Evolutionary conservation across 1,140 invertebrate genomes (phyloP), one percentile per base, ranked within the genome.

Genomic region (Neodiprion pinetum): DNA sequence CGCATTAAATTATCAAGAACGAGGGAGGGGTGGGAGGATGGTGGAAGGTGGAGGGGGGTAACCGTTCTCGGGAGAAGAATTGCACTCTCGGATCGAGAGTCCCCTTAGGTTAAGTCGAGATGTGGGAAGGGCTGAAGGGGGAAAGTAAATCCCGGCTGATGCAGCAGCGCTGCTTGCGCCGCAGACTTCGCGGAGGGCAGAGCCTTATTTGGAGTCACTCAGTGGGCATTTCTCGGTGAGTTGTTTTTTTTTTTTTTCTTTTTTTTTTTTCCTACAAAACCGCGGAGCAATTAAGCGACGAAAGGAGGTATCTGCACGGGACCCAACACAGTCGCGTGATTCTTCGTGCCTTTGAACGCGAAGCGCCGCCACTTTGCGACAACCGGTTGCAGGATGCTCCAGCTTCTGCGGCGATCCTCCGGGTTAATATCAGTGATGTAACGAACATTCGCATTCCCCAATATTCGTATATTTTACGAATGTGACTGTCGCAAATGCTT

Each of bases 181-280:
- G 50, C 10, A 11, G 50, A 53, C 50, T 53, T 14, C 50, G 50
- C 10, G 50, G 50, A 53, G 50, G 50, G 50, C 50, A 53, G 50
- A 53, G 50, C 50, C 50, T 53, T 53, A 53, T 53, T 53, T 53
- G 50, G 50, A 53, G 50, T 53, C 50, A 53, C 50, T 53, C 50
- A 53, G 50, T 53, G 50, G 50, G 2, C 50, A 53, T 53, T 53
- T 53, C 50, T 53, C 50, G 50, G 50, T 53, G 50, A 53, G 50
- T 53, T 53, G 50, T 53, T 11, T 1, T 14, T 10, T 53, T 53
- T 53, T 1, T 53, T 53, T 53, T 1, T 53, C 14, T 2, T 1
- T 53, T 9, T 53, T 53, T 53, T 21, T 53, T 53, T 53, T 14
- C 10, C 50, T 2, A n/a, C 17, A 21, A 21, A 21, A 21, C 17